Evolutionary conservation across 2,113 vertebrate species (phyloP).

Genomic region (Pitta sordida): DNA sequence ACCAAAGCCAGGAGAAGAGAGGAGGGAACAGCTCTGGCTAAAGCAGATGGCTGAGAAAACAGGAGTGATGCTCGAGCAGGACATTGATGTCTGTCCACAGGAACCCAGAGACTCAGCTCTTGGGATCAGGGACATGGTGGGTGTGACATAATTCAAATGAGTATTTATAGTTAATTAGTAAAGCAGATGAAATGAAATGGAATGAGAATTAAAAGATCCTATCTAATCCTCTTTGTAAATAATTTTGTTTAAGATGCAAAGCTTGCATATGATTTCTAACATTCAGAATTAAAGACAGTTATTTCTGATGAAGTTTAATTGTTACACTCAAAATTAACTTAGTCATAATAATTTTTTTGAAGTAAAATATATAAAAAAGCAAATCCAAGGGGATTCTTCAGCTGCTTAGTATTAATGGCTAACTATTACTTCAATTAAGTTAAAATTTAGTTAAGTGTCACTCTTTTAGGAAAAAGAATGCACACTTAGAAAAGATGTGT

Average conservation of each 20-base stretch:
- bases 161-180: neutral
- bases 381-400: slow-evolving; percentile 10
- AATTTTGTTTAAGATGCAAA: neutral
- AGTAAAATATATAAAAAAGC: neutral
- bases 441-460: neutral
- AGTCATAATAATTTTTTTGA: neutral
- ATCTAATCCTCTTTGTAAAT: neutral
- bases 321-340: neutral
- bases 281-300: neutral
- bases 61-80: neutral
- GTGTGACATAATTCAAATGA: neutral
- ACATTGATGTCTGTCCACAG: fast-evolving
- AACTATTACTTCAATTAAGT: neutral
- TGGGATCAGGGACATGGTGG: neutral
- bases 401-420: neutral
- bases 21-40: neutral
- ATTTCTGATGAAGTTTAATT: slow-evolving; percentile 13
- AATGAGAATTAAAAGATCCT: neutral
- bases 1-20: neutral
- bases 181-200: neutral
- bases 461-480: neutral
- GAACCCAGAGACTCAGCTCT: neutral
- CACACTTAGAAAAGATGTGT: neutral
- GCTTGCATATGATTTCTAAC: neutral
- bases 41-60: neutral